Base-by-base conservation (phyloP, 2,888 invertebrate species). In the Drosophila helvetica region DNA sequence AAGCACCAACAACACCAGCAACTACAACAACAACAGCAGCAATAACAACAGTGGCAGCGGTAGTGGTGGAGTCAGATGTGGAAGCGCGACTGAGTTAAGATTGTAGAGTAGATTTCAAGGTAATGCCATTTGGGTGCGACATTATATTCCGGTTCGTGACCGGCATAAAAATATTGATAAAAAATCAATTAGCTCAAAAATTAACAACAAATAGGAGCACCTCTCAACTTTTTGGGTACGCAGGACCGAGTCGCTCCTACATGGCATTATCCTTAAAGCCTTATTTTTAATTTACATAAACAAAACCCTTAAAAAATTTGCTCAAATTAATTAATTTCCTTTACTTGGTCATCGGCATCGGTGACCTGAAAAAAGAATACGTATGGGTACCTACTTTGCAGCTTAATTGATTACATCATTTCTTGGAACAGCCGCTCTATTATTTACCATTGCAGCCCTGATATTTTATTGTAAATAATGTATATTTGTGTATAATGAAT, bases 401-500 rank as follows among this genome's bases (percentile, higher is more conserved):
- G 42, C 54, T 52, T 53, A 60, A 47, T 70, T 38, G 45, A 80
- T 56, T 66, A 57, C 51, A 47, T 56, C 47, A 68, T 55, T 62
- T 65, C 45, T 61, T 60, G 52, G 56, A 64, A 42, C 50, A 69
- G 57, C 69, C 59, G 62, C 62, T 75, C 62, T 79, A 77, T 75
- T 67, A 62, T 80, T 77, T 79, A 69, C 76, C 56, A 65, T 72
- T 70, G 64, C 60, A 74, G 70, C 71, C 59, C 77, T 77, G 53
- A 68, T 78, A 73, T 71, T 75, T 78, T 77, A 47, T 53, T 87
- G 89, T 89, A 89, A 83, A 89, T 89, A 89, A 72, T 89, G 89
- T 89, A 90, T 80, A 89, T 85, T 88, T 90, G 90, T 90, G 87
- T 80, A 89, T 86, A 85, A 77, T 80, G 77, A 79, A 68, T 54